These are phyloP conservation scores for Micrasema longulum DNA, from an alignment of 1,140 invertebrate genomes.

Conservation along the genomic window DNA sequence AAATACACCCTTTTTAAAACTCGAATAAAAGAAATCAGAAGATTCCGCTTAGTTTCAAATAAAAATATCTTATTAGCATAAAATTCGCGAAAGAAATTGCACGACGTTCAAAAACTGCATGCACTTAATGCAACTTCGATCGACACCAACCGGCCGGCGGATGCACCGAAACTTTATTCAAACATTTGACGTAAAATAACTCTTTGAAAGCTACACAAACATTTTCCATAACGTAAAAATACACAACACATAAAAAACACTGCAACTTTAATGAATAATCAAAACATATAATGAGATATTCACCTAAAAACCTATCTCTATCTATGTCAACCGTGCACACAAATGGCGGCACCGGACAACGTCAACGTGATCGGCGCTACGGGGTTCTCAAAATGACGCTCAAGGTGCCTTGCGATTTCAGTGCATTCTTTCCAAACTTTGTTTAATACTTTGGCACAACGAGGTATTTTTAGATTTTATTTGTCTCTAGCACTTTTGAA, in stretches of 20 bases:
- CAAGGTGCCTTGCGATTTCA: conserved; percentile 72
- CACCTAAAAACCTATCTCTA: conserved; percentile 69
- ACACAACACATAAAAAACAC: conserved; percentile 48
- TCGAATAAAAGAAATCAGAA: not conserved
- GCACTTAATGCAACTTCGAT: conserved; percentile 46
- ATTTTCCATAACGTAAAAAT: conserved; percentile 23
- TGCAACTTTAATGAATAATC: conserved; percentile 55
- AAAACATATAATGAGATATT: conserved; percentile 57
- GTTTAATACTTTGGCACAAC: conserved; percentile 43
- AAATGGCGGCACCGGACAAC: conserved; percentile 72
- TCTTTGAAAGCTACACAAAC: conserved; percentile 13
- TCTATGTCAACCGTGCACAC: conserved; percentile 77
- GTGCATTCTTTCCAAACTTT: conserved; percentile 61
- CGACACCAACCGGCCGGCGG: conserved; percentile 69
- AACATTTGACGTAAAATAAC: conserved; percentile 40
- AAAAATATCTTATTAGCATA: not conserved
- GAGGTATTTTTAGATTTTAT: conserved; percentile 45
- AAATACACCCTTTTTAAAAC: conserved; percentile 24
- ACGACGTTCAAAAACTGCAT: conserved; percentile 42
- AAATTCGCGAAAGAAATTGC: conserved; percentile 32
- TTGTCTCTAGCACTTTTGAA: conserved; percentile 40
- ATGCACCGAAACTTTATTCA: conserved; percentile 55
- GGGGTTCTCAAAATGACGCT: conserved; percentile 82
- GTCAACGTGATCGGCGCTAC: conserved; percentile 82
- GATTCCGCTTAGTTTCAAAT: conserved; percentile 25